Percentiles rank a stretch among this genome's conserved stretches.
Conservation (phyloP, 2,113 vertebrate genomes). For the Genyomyrus donnyi region DNA sequence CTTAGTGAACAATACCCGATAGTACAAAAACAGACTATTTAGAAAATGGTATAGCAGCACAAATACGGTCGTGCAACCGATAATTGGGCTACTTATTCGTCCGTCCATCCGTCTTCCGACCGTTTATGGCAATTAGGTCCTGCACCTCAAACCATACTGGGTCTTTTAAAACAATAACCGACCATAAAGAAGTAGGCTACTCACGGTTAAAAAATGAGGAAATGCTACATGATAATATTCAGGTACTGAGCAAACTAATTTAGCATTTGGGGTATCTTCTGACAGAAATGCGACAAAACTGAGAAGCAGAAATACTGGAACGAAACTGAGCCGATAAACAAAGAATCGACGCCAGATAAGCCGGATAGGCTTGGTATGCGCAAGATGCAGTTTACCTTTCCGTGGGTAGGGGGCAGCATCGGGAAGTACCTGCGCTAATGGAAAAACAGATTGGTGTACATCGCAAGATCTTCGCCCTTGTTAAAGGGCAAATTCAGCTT, state of each 20-base stretch:
- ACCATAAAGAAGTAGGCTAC: neutral
- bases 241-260: neutral
- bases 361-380: slow-evolving; percentile 11
- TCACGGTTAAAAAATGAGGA: neutral
- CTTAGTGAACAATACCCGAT: neutral
- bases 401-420: slow-evolving; percentile 53
- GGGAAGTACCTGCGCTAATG: slow-evolving; percentile 20
- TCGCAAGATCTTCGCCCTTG: slow-evolving; percentile 32
- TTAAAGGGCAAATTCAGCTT: slow-evolving; percentile 13
- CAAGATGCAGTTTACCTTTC: slow-evolving; percentile 16
- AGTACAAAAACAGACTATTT: neutral
- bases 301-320: neutral
- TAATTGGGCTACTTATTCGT: neutral
- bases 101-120: neutral
- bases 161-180: neutral
- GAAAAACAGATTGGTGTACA: slow-evolving; percentile 27
- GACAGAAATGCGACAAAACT: neutral
- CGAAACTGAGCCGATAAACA: slow-evolving; percentile 38
- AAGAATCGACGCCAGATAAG: slow-evolving; percentile 42
- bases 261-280: neutral
- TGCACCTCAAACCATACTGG: neutral
- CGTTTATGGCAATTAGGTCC: neutral
- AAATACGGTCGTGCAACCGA: neutral
- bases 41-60: neutral
- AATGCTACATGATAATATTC: neutral